Conservation (phyloP, 1,140 invertebrate species). For the Drosophila sp. region DNA sequence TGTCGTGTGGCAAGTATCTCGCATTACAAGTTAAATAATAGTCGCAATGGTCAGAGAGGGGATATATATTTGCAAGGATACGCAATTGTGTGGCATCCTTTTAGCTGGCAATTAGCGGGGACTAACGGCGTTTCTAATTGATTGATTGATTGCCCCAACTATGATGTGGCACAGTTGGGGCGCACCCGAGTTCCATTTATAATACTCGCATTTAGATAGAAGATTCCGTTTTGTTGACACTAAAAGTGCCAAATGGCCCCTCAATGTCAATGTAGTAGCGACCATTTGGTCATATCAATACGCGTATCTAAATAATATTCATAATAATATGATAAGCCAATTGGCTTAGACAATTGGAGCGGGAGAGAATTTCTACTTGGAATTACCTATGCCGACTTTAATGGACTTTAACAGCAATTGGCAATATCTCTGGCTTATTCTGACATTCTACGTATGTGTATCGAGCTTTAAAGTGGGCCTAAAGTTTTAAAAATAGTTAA, state of each 20-base stretch:
- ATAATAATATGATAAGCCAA: constrained; percentile 68
- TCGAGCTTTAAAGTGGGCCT: constrained; percentile 1
- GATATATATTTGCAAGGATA: constrained; percentile 5
- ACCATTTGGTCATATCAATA: constrained; percentile 38
- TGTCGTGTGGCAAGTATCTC: constrained; percentile 7
- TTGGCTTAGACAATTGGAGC: constrained; percentile 19
- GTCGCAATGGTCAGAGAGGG: background rate
- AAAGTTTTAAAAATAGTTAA: background rate
- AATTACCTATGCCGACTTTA: constrained; percentile 15
- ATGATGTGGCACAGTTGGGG: background rate
- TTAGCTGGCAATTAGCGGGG: constrained; percentile 54
- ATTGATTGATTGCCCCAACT: constrained; percentile 56
- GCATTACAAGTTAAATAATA: constrained; percentile 61
- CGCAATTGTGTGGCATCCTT: constrained; percentile 27
- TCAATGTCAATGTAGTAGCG: constrained; percentile 54
- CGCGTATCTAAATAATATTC: constrained; percentile 51
- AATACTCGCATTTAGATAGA: background rate
- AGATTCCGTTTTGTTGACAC: constrained; percentile 23
- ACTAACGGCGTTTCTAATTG: constrained; percentile 55
- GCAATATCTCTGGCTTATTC: background rate
- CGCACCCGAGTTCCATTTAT: constrained; percentile 4
- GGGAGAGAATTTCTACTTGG: background rate
- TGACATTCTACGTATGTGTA: no score
- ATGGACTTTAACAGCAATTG: constrained; percentile 8
- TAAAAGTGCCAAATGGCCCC: constrained; percentile 31